These are phyloP conservation scores for Morone saxatilis DNA, from an alignment of 2,113 vertebrate genomes.

Conservation along the genomic window DNA sequence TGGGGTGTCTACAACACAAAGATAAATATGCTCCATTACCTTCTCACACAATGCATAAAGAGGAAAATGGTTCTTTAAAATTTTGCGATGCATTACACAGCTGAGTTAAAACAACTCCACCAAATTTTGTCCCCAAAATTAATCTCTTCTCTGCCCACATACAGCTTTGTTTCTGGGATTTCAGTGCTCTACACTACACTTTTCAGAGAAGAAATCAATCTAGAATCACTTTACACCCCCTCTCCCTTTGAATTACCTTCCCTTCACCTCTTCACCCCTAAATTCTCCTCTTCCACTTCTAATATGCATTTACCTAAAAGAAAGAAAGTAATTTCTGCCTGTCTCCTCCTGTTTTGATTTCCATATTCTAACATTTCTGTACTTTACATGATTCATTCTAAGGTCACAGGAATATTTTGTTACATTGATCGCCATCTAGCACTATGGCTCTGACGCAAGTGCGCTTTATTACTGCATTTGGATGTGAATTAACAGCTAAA, in stretches of 20 bases:
- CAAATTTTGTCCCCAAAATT: neutral
- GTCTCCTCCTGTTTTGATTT: neutral
- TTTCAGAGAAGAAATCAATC: neutral
- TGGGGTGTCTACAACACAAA: neutral
- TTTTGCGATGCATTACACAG: neutral
- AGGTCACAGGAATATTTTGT: constrained; percentile 3
- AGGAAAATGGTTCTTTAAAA: neutral
- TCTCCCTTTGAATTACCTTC: neutral
- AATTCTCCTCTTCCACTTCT: constrained; percentile 4
- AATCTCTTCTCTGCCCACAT: neutral
- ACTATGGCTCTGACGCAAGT: neutral
- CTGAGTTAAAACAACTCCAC: neutral
- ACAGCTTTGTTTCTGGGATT: neutral
- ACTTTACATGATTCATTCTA: neutral
- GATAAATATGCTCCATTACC: neutral
- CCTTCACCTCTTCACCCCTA: neutral
- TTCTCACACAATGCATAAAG: neutral
- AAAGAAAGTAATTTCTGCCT: neutral
- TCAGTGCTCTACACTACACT: neutral
- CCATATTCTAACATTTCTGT: neutral
- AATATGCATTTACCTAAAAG: neutral
- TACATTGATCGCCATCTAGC: constrained; percentile 1
- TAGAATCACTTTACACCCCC: neutral
- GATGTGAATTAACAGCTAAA: neutral
- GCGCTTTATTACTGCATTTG: constrained; percentile 1